Evolutionary conservation across 2,888 invertebrate genomes (phyloP).

Genomic region (Pandemis heparana): DNA sequence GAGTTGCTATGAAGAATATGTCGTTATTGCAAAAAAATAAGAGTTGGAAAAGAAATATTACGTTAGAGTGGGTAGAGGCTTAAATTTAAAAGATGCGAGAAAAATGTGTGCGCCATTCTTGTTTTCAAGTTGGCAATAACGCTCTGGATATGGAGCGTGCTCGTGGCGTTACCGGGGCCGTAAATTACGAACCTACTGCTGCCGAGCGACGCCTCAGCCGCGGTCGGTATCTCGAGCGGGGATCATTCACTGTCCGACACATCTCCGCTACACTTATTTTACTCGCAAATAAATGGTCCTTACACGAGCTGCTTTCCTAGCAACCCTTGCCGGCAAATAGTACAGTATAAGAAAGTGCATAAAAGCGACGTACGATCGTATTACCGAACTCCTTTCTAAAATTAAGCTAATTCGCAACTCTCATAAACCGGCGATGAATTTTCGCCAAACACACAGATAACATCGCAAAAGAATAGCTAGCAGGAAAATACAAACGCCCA

Average conservation of each 20-base stretch:
- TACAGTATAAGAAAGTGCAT: neutral
- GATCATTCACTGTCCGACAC: constrained; percentile 68
- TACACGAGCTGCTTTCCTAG: constrained; percentile 21
- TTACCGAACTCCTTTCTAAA: constrained; percentile 13
- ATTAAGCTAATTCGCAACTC: constrained; percentile 36
- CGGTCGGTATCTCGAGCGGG: constrained; percentile 67
- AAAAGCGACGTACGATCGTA: neutral
- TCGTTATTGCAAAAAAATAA: constrained; percentile 51
- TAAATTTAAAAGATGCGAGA: constrained; percentile 79
- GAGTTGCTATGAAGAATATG: constrained; percentile 53
- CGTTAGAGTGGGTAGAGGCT: constrained; percentile 69
- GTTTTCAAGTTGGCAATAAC: constrained; percentile 84
- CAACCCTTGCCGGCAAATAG: constrained; percentile 4
- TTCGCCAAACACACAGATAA: constrained; percentile 46
- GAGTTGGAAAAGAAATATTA: constrained; percentile 61
- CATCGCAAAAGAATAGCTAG: constrained; percentile 61
- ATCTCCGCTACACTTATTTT: constrained; percentile 43
- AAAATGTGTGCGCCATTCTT: constrained; percentile 81
- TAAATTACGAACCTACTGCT: constrained; percentile 76
- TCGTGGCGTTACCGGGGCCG: constrained; percentile 81
- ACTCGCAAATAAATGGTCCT: constrained; percentile 34
- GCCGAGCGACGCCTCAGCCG: constrained; percentile 67
- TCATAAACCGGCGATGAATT: constrained; percentile 42
- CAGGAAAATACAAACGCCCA: constrained; percentile 73
- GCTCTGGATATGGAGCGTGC: constrained; percentile 81